phyloP scores from a whole-genome alignment of 2,113 vertebrate species.

The Sinocyclocheilus anophthalmus region DNA sequence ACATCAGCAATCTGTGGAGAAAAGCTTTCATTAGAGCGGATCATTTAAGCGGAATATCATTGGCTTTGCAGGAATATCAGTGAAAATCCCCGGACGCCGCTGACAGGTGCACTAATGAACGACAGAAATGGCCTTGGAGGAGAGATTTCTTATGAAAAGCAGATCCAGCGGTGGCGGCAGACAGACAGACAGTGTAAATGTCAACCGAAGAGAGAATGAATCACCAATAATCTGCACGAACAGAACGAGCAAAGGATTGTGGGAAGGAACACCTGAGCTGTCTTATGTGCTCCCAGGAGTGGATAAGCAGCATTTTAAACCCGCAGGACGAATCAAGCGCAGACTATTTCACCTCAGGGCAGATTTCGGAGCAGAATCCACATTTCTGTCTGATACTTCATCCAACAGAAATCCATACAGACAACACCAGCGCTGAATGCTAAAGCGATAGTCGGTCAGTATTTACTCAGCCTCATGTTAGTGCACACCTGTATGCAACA shows the following conservation, averaged over 20 bases:
- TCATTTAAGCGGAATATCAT: not conserved
- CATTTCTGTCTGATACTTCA: not conserved
- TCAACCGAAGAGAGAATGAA: conserved; percentile 1
- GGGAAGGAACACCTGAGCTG: conserved; percentile 37
- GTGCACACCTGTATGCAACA: not conserved
- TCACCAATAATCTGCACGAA: conserved; percentile 1
- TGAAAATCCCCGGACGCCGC: not conserved
- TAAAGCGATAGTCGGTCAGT: not conserved
- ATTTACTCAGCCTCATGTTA: not conserved
- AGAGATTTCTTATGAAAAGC: not conserved
- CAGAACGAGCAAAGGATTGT: conserved; percentile 19
- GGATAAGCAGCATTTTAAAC: not conserved
- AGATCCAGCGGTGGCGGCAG: not conserved
- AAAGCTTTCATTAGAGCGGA: conserved; percentile 15
- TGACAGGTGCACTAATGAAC: conserved; percentile 15
- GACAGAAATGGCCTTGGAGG: not conserved
- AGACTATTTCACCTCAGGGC: not conserved
- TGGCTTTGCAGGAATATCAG: not conserved
- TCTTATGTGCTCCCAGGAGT: conserved; percentile 1
- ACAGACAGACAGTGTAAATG: not conserved
- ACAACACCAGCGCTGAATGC: not conserved
- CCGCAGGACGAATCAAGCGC: not conserved
- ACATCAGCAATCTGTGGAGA: conserved; percentile 45
- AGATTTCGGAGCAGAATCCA: conserved; percentile 4
- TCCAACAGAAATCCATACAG: not conserved